phyloP scores from a whole-genome alignment of 2,888 invertebrate genomes.

The Stenodera caucasica region DNA sequence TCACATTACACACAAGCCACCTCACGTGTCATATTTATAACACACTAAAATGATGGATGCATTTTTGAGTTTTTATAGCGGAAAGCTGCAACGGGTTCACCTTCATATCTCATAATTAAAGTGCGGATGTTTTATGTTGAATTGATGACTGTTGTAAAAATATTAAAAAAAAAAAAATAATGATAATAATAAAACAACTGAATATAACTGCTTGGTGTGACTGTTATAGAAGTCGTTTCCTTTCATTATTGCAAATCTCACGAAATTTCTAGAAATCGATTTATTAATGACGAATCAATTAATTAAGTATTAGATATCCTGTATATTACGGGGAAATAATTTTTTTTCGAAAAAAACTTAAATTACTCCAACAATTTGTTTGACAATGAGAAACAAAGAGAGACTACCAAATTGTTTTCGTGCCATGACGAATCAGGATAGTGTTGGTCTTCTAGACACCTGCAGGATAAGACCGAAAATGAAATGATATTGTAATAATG shows the following conservation, averaged over 20 bases:
- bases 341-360: not conserved
- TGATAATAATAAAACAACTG: not conserved
- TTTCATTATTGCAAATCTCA: not conserved
- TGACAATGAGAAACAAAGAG: not conserved
- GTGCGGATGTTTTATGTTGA: constrained; percentile 35
- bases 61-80: constrained; percentile 31
- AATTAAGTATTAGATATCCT: not conserved
- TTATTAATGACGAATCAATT: not conserved
- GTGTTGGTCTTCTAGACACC: constrained; percentile 32
- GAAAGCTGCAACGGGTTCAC: constrained; percentile 34
- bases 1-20: constrained; percentile 40
- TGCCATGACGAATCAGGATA: constrained; percentile 18
- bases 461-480: constrained; percentile 35
- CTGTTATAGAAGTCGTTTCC: not conserved
- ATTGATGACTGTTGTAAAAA: constrained; percentile 32
- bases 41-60: constrained; percentile 38
- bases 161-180: not conserved
- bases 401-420: constrained; percentile 15
- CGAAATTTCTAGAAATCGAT: not conserved
- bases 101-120: constrained; percentile 35
- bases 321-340: not conserved
- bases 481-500: constrained; percentile 42
- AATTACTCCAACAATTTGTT: not conserved
- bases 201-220: not conserved
- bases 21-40: constrained; percentile 36